Evolutionary conservation across 1,140 invertebrate genomes (phyloP), one percentile per base, ranked within the genome.

Genomic region (Cardiocondyla obscurior): DNA sequence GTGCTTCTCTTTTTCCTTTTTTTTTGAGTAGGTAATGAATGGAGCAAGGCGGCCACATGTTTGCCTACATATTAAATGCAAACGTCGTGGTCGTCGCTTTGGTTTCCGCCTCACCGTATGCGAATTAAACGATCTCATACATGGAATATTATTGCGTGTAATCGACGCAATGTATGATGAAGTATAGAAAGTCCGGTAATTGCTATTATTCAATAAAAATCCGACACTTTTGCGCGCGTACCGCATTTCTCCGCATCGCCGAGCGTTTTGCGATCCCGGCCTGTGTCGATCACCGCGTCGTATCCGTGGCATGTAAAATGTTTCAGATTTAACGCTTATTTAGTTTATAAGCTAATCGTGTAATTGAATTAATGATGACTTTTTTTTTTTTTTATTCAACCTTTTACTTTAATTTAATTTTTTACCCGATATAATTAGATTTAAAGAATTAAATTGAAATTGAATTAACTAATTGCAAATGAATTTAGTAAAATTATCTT

Each of bases 41-140:
- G 62, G 46, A 67, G 46, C 46, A 14, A 76, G 49, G 73, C 14
- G 30, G 5, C 44, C 39, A 16, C 46, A 42, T 53, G 12, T 67
- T 51, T 67, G 46, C 22, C 8, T 36, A 30, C 39, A n/a, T 28
- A 30, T 22, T 28, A 67, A 76, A 77, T 39, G 60, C 33, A 77
- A 77, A 79, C 46, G 22, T 53, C 33, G 46, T 33, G 16, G 55
- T 53, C 74, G 39, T 42, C 49, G 62, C 62, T 69, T 79, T 67
- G 64, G 25, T 79, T 69, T 53, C 62, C 33, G 28, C 49, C 30
- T 69, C 49, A 53, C 55, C 62, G 22, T 42, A 55, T 28, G 42
- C 19, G 42, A 49, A 76, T 64, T 76, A 76, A 28, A 58, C 25
- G 36, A 19, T 30, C 51, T 64, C 51, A 49, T 22, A 64, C 8